phyloP scores from a whole-genome alignment of 2,113 vertebrate species.

The Baryphthengus martii region DNA sequence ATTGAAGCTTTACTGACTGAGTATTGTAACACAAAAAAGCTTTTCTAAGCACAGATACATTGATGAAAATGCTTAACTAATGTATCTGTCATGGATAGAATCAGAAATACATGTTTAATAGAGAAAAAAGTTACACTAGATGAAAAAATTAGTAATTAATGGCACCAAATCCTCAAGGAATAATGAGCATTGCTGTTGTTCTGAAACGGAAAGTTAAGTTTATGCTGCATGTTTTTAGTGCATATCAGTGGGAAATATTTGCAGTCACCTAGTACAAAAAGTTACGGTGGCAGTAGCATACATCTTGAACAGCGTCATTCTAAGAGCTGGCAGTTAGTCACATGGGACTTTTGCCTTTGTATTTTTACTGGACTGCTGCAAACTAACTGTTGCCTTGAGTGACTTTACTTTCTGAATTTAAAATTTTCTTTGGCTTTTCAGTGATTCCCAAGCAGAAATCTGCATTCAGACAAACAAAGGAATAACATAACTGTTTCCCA shows the following conservation, averaged over 20 bases:
- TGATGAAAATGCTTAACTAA: neutral
- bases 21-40: neutral
- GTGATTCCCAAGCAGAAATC: neutral
- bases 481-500: neutral
- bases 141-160: neutral
- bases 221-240: neutral
- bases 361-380: neutral
- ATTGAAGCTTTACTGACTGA: neutral
- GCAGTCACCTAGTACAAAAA: neutral
- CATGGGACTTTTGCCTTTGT: neutral
- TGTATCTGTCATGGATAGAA: neutral
- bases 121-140: neutral
- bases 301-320: neutral
- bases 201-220: neutral
- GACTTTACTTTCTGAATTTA: neutral
- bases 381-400: neutral
- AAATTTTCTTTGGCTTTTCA: neutral
- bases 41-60: neutral
- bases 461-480: neutral
- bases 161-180: neutral
- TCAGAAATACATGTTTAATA: neutral
- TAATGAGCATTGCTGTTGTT: neutral
- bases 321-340: neutral
- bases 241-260: neutral
- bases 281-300: neutral